Evolutionary conservation across 2,113 vertebrate genomes (phyloP).

Genomic region (Chelonoidis abingdonii): DNA sequence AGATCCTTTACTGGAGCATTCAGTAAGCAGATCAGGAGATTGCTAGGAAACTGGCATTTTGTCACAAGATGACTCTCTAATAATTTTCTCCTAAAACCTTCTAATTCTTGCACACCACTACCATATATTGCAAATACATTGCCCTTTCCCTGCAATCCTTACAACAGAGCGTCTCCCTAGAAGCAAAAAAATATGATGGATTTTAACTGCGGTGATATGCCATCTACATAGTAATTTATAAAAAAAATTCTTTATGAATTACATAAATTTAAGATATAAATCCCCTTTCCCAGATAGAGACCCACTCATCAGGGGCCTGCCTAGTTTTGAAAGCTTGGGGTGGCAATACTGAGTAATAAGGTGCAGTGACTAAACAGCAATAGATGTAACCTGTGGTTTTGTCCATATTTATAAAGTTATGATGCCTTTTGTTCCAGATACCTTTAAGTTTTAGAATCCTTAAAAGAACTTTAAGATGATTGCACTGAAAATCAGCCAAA

Average conservation of each 20-base stretch:
- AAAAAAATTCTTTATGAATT: not conserved
- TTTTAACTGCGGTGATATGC: not conserved
- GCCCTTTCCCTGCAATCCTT: not conserved
- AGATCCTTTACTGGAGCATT: not conserved
- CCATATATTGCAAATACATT: not conserved
- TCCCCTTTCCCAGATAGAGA: not conserved
- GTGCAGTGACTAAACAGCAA: not conserved
- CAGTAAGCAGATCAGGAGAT: not conserved
- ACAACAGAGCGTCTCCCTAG: not conserved
- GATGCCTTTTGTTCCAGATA: not conserved
- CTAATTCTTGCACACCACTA: not conserved
- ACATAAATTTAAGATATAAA: not conserved
- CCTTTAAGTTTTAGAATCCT: not conserved
- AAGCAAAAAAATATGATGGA: not conserved
- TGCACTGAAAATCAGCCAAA: not conserved
- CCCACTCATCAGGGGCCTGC: not conserved
- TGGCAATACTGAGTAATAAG: too few species aligned
- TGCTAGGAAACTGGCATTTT: not conserved
- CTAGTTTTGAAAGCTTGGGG: not conserved
- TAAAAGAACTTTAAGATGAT: not conserved
- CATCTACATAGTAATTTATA: not conserved
- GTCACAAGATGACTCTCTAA: not conserved
- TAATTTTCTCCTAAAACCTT: not conserved
- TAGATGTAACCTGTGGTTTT: not conserved
- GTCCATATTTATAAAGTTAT: not conserved